Evolutionary conservation across 2,113 vertebrate genomes (phyloP).

Genomic region (Progne subis): DNA sequence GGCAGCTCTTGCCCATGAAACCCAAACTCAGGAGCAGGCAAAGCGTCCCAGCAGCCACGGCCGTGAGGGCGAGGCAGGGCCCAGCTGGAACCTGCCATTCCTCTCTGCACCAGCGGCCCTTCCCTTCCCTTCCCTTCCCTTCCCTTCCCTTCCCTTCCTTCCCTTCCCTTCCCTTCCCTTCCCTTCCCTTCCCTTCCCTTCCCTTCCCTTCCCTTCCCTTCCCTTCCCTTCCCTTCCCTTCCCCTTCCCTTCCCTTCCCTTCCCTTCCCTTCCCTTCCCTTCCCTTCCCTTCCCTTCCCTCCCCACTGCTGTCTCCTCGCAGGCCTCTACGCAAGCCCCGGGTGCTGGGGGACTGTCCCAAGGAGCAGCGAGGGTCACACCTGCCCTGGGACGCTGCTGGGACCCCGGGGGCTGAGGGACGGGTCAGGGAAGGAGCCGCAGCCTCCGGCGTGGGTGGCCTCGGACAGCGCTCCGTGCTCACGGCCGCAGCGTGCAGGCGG

Average conservation of each 20-base stretch:
- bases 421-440: fast-evolving
- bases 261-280: no score
- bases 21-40: fast-evolving
- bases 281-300: no score
- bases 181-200: no score
- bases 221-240: no score
- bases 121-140: background rate
- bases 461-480: background rate
- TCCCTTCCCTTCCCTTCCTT: no score
- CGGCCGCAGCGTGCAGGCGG: no score
- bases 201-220: no score
- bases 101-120: fast-evolving
- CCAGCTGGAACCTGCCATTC: background rate
- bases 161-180: no score
- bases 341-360: no score
- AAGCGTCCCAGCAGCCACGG: background rate
- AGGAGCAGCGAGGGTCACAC: no score
- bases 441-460: background rate
- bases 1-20: background rate
- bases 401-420: background rate
- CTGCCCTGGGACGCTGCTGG: background rate
- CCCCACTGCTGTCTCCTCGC: no score
- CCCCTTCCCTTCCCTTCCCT: no score
- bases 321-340: fast-evolving
- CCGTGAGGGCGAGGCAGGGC: fast-evolving